Conservation (phyloP, 2,888 invertebrate species). For the Mimachlamys varia region DNA sequence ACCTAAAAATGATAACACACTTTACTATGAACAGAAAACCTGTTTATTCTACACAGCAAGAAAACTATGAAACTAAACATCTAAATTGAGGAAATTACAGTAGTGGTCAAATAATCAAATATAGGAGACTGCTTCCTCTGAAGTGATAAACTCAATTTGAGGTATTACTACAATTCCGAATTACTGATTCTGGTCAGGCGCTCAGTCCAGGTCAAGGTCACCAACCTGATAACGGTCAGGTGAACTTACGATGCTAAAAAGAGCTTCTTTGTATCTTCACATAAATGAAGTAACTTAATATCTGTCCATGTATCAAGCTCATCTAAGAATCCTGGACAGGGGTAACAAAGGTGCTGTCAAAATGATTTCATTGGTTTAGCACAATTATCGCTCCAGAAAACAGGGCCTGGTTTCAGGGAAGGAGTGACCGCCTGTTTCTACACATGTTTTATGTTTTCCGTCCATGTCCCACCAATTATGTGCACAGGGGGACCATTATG, state of each 20-base stretch:
- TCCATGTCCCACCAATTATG: background rate
- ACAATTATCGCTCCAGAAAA: background rate
- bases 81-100: background rate
- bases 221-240: background rate
- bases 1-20: background rate
- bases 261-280: too few species aligned
- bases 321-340: background rate
- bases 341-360: background rate
- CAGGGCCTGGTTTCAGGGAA: background rate
- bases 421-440: background rate
- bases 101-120: conserved; percentile 4
- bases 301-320: background rate
- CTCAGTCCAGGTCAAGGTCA: background rate
- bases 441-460: background rate
- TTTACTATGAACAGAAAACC: background rate
- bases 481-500: background rate
- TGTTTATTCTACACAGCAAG: background rate
- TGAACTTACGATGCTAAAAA: background rate
- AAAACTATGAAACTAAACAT: background rate
- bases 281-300: too few species aligned
- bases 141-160: conserved; percentile 4
- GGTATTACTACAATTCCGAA: background rate
- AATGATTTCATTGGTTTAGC: background rate
- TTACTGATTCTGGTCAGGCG: conserved; percentile 2
- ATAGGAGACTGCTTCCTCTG: background rate